Conservation (phyloP, 2,113 vertebrate species). For the Corythaeola cristata region DNA sequence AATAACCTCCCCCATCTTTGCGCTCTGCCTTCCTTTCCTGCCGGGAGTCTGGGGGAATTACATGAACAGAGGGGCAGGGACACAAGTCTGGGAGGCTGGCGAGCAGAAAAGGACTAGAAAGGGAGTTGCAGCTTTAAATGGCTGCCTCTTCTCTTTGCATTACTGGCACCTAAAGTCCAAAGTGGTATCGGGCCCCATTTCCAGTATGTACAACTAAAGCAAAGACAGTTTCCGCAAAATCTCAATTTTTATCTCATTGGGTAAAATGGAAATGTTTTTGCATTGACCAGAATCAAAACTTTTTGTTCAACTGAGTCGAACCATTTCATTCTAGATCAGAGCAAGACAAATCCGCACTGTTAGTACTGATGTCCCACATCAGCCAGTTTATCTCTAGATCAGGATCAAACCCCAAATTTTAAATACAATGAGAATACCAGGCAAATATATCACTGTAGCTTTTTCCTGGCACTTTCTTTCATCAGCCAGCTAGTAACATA, state of each 20-base stretch:
- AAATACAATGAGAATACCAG: neutral
- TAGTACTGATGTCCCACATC: neutral
- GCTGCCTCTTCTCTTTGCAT: neutral
- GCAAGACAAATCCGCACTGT: neutral
- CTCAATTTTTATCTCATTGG: neutral
- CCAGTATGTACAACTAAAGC: neutral
- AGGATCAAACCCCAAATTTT: neutral
- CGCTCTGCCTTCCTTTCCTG: neutral
- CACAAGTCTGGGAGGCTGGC: neutral
- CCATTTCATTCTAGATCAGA: neutral
- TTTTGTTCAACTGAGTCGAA: neutral
- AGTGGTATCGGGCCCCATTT: neutral
- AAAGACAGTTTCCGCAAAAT: neutral
- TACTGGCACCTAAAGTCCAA: neutral
- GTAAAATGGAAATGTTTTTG: neutral
- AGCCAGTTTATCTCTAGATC: neutral
- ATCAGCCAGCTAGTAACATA: neutral
- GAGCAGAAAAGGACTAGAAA: neutral
- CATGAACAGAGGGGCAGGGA: neutral
- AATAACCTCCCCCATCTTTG: neutral
- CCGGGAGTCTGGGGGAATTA: rapidly evolving
- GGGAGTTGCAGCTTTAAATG: neutral
- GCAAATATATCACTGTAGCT: neutral
- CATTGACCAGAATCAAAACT: neutral
- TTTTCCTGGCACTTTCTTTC: neutral